These are phyloP conservation scores for Pterois miles DNA, from an alignment of 2,797 vertebrate species.

Conservation along the genomic window DNA sequence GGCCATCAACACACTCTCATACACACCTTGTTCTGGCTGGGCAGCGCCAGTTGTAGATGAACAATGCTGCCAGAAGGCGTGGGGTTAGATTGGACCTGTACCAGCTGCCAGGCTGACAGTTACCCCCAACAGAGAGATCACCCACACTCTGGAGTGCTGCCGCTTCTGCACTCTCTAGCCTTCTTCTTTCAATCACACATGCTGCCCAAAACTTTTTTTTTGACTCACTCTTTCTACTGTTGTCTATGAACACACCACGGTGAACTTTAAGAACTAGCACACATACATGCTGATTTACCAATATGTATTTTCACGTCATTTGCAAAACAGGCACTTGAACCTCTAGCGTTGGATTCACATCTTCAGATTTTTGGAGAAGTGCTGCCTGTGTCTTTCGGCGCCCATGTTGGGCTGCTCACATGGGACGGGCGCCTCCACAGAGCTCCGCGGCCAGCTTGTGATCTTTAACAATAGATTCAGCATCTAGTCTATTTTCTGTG, in stretches of 20 bases:
- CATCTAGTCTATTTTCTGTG: too few species aligned
- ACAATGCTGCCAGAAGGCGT: conserved; percentile 57
- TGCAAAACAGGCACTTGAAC: not conserved
- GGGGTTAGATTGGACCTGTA: conserved; percentile 52
- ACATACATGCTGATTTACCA: not conserved
- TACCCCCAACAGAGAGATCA: conserved; percentile 59
- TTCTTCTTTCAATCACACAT: conserved; percentile 27
- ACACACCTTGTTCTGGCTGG: conserved; percentile 31
- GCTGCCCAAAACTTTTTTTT: conserved; percentile 13
- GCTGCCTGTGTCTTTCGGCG: too few species aligned
- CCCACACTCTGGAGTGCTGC: conserved; percentile 28
- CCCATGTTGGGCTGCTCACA: too few species aligned
- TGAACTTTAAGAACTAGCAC: not conserved
- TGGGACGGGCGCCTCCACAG: too few species aligned
- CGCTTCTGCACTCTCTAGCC: conserved; percentile 19
- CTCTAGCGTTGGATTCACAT: not conserved
- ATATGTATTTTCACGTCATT: not conserved
- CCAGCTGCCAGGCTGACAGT: conserved; percentile 65
- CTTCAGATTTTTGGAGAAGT: too few species aligned
- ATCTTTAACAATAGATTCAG: too few species aligned
- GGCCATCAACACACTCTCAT: conserved; percentile 6
- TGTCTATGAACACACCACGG: not conserved
- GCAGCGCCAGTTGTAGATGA: conserved; percentile 23
- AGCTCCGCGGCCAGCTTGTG: too few species aligned
- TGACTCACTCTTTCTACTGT: not conserved